Evolutionary conservation across 30 jellyfish, hydroid and myxozoan genomes (phyloP), one percentile per base, ranked within the genome.

Genomic region (Aurelia coerulea): DNA sequence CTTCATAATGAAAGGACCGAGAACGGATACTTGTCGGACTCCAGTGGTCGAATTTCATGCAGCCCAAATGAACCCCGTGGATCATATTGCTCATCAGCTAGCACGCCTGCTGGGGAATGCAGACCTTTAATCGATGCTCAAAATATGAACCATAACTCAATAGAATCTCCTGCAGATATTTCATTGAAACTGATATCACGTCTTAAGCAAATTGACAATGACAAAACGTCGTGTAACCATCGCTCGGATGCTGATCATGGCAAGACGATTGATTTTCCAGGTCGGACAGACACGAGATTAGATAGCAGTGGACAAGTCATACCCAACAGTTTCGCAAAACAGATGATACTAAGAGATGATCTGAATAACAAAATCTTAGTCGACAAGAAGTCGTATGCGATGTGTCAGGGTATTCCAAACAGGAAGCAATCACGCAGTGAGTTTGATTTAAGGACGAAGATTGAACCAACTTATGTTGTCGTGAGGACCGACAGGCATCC

Each of bases 401-500:
- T 14, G 8, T 14, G 12, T 46, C 56, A 46, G 1, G 56, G 8
- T 14, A 4, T 46, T 4, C 29, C 37, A 58, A 11, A 41, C 8
- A 54, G 87, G 41, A 76, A 76, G 75, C 17, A 10, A 5, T 76
- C 87, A 32, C 60, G 76, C 37, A 76, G 87, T 32, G 87, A 76
- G 63, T 52, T 62, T 41, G 73, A 76, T 34, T 12, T 76, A 8
- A 34, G 87, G 35, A 31, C 76, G 39, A 51, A 60, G 62, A 23
- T 52, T 60, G 58, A 59, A 2, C 64, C 31, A 2, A 23, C 63
- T 32, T 16, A 46, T 33, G 39, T 33, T 14, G 87, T n/a, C 10
- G 32, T 52, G 54, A 39, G 60, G 76, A 54, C n/a, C 15, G 87
- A 76, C 10, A 54, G 53, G 58, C 74, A 51, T 60, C 87, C 76